Evolutionary conservation across 35 echinoderm and acorn worm genomes (phyloP).

Genomic region (Apostichopus parvimensis): DNA sequence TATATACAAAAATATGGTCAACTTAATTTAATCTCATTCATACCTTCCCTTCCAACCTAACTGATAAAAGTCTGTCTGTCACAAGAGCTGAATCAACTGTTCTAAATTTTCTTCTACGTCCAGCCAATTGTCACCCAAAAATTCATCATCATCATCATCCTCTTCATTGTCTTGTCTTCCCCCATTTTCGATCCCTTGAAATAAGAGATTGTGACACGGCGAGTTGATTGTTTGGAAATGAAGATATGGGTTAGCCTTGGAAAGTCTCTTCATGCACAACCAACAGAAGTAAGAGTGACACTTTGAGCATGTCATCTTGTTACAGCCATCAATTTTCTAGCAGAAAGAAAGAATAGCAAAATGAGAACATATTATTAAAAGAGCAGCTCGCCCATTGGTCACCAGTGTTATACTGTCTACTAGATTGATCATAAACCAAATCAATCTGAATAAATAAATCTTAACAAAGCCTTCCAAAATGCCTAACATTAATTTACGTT

Average conservation of each 20-base stretch:
- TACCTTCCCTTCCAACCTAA: too few species aligned
- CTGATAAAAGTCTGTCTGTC: background rate
- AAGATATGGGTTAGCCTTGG: conserved; percentile 70
- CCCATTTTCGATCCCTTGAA: conserved; percentile 61
- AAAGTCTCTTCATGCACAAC: conserved; percentile 70
- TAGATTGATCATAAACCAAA: too few species aligned
- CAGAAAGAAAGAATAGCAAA: conserved; percentile 1
- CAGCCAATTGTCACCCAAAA: conserved; percentile 21
- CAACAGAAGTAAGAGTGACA: conserved; percentile 96
- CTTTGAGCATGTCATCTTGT: conserved; percentile 92
- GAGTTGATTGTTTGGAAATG: conserved; percentile 63
- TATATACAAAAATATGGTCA: too few species aligned
- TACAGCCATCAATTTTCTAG: conserved; percentile 98
- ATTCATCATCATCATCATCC: conserved; percentile 44
- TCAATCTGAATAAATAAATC: too few species aligned
- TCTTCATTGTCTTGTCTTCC: background rate
- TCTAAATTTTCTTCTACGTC: conserved; percentile 41
- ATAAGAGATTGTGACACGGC: conserved; percentile 79
- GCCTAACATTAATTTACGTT: too few species aligned
- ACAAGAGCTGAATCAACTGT: background rate
- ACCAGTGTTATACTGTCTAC: too few species aligned
- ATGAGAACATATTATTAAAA: too few species aligned
- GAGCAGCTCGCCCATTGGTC: too few species aligned
- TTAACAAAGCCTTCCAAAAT: too few species aligned
- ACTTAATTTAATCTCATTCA: too few species aligned